Percentiles rank a stretch among this genome's conserved stretches.
Conservation (phyloP, 2,113 vertebrate species). For the Ploceus nigricollis region DNA sequence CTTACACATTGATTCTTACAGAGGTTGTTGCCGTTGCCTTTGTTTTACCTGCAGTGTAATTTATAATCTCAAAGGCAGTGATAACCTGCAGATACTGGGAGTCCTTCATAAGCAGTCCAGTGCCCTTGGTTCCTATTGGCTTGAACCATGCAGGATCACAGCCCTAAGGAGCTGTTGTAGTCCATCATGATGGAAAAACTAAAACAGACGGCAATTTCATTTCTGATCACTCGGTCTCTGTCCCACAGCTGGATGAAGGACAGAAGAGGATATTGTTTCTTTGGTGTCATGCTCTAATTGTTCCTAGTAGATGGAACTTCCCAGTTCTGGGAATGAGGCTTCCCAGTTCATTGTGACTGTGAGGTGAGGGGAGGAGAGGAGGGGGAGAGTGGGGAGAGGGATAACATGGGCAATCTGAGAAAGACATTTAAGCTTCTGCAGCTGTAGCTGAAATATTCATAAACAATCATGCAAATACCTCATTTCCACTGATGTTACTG, state of each 20-base stretch:
- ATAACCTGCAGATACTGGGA: not conserved
- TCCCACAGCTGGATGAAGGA: not conserved
- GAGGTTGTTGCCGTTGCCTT: not conserved
- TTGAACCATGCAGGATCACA: not conserved
- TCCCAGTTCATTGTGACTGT: not conserved
- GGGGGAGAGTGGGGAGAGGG: too few relatives aligned
- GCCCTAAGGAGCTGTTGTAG: not conserved
- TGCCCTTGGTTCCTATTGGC: not conserved
- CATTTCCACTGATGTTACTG: not conserved
- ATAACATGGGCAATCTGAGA: not conserved
- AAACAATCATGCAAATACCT: not conserved
- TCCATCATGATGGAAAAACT: not conserved
- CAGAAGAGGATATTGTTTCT: not conserved
- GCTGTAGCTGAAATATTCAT: not conserved
- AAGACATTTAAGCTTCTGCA: not conserved
- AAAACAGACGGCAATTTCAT: not conserved
- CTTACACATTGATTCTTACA: not conserved
- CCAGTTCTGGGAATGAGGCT: not conserved
- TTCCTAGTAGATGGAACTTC: not conserved
- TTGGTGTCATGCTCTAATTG: not conserved
- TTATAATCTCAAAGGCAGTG: not conserved
- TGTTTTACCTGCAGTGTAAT: not conserved
- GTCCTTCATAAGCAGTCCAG: not conserved
- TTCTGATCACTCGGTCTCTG: rapidly evolving
- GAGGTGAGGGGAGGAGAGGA: too few relatives aligned